Evolutionary conservation across 2,113 vertebrate species (phyloP), one percentile per base, ranked within the genome.

Genomic region (Hystrix cristata): DNA sequence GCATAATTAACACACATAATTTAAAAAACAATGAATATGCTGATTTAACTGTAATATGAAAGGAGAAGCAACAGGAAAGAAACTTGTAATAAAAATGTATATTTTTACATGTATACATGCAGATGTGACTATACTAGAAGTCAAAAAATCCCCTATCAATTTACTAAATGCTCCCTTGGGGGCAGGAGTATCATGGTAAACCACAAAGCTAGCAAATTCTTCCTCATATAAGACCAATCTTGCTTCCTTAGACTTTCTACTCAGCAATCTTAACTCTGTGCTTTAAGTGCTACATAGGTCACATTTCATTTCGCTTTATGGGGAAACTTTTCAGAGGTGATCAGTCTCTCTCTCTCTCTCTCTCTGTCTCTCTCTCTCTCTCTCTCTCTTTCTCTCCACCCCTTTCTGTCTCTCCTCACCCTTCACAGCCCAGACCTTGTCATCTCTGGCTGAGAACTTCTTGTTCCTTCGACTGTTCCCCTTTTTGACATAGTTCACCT

Each of bases 31-130:
- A 9, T 38, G 43, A 90, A n/a, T 78, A 62, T 53, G 19, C 59
- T 85, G 12, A 29, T 57, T 57, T 91, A 55, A 51, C 13, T 82
- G 9, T 51, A 87, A 91, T 84, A 74, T 19, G 95, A 59, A 89
- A 10, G 48, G 46, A 76, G 46, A 95, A n/a, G 29, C 65, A 87
- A 87, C 13, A 87, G 43, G 55, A 95, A 69, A 84, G 27, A 85
- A 86, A 93, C 7, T 76, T 48, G 60, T 19, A 84, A 60, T 91
- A 65, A 72, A 85, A 67, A 65, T 46, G 31, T 90, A 1, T 21
- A 64, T 89, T 87, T 94, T 81, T 89, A 69, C 12, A 11, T 69
- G 48, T 76, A 48, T 72, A 67, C n/a, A 19, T 51, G 69, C 31
- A 11, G 13, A 8, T 29, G 4, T 83, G 62, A 71, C 15, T 72